Evolutionary conservation across 2,888 invertebrate species (phyloP).

Genomic region (Hydriomena furcata): DNA sequence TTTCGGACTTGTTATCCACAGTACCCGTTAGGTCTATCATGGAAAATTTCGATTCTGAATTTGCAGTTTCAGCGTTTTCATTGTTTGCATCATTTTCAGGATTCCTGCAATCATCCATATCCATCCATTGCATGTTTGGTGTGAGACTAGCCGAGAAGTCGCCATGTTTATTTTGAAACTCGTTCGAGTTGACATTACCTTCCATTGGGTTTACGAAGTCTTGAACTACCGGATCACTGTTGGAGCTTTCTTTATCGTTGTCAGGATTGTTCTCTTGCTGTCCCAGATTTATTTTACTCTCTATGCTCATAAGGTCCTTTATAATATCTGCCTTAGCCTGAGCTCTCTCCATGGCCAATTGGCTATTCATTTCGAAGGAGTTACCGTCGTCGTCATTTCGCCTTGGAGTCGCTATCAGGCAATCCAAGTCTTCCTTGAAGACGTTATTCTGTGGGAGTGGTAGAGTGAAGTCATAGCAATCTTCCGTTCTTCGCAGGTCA

Average conservation of each 20-base stretch:
- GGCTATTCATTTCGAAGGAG: constrained; percentile 49
- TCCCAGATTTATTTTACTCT: constrained; percentile 61
- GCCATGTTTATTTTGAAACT: constrained; percentile 15
- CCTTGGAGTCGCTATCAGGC: constrained; percentile 69
- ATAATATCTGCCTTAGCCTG: constrained; percentile 73
- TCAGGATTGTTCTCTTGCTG: constrained; percentile 39
- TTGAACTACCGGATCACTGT: constrained; percentile 22
- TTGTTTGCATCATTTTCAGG: constrained; percentile 34
- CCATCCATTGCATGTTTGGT: constrained; percentile 28
- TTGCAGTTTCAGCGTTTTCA: constrained; percentile 37
- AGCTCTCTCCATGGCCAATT: constrained; percentile 51
- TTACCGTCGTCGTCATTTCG: constrained; percentile 54
- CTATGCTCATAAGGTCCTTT: constrained; percentile 75
- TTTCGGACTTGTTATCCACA: constrained; percentile 44
- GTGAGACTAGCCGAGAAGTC: constrained; percentile 18
- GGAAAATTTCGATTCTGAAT: constrained; percentile 42
- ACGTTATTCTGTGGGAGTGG: constrained; percentile 66
- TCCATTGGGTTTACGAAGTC: constrained; percentile 23
- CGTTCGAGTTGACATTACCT: constrained; percentile 14
- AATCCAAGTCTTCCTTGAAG: constrained; percentile 72
- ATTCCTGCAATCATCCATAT: constrained; percentile 33
- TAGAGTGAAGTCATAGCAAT: constrained; percentile 72
- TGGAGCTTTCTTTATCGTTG: constrained; percentile 40
- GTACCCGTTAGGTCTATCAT: constrained; percentile 57
- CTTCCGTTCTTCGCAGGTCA: constrained; percentile 65